Evolutionary conservation across 2,797 vertebrate species (phyloP).

Genomic region (Bradypus variegatus): DNA sequence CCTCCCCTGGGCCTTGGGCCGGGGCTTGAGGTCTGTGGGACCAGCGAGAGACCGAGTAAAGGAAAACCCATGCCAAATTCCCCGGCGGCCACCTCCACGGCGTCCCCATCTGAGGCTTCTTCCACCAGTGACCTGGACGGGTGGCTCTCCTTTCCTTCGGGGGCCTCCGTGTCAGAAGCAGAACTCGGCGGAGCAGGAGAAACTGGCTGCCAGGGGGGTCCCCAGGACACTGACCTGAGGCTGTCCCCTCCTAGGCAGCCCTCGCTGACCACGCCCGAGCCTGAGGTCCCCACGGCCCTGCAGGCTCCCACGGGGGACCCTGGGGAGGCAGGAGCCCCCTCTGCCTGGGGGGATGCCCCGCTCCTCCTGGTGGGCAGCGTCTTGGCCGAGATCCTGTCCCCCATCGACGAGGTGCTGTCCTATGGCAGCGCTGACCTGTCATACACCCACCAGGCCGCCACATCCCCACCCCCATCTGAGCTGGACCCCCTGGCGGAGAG

Average conservation of each 20-base stretch:
- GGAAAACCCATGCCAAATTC: accelerated
- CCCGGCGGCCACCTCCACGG: not conserved
- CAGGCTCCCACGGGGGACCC: not conserved
- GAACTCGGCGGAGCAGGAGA: accelerated
- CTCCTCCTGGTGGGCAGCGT: not conserved
- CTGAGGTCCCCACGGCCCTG: not conserved
- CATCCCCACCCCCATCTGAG: constrained; percentile 60
- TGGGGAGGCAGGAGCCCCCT: not conserved
- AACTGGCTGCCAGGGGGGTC: not conserved
- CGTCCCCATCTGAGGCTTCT: not conserved
- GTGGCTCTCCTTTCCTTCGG: not conserved
- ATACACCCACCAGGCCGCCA: constrained; percentile 55
- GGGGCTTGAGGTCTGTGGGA: not conserved
- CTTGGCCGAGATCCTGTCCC: constrained; percentile 73
- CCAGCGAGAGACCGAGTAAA: not conserved
- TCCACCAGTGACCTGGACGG: not conserved
- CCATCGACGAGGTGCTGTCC: constrained; percentile 74
- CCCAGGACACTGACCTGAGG: not conserved
- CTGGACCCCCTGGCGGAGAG: constrained; percentile 60
- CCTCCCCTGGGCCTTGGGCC: not conserved
- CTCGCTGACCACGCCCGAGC: not conserved
- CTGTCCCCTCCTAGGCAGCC: not conserved
- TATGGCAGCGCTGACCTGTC: constrained; percentile 74
- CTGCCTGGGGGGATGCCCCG: not conserved
- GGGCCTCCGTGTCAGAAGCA: not conserved